Base-by-base conservation (phyloP, 2,888 invertebrate genomes). In the Rhagophthalmus giganteus region DNA sequence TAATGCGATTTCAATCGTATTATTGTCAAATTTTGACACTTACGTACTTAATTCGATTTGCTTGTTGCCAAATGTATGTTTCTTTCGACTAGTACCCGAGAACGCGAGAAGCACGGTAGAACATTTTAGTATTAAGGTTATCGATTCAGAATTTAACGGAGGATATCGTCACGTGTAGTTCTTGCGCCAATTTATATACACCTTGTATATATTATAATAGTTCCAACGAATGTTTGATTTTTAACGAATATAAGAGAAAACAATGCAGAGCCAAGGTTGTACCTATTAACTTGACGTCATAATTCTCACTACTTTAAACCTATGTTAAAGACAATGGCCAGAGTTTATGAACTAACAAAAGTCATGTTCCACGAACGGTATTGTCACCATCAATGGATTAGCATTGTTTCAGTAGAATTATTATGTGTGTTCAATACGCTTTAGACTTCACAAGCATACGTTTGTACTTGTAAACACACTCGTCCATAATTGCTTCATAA, bases 331-430 rank as follows among this genome's bases (percentile, higher is more conserved):
- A 49, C 48, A 49, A 49, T 49, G 25, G 33, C 46, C 30, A 27
- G 33, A 13, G 41, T 32, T 39, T 28, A 49, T 24, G 35, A 49
- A 49, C 41, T 16, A 3, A 16, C n/a, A n/a, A n/a, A 48, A 48
- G 40, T 48, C 48, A 48, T 48, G 39, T 49, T 49, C 48, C 31
- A 41, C 48, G 48, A 49, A 49, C 40, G 40, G 33, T 34, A 40
- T 40, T 47, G 47, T 47, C 47, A 40, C 47, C n/a, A 40, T 40
- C 47, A 25, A 8, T 27, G 47, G 40, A 27, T n/a, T 38, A 33
- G 33, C 32, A 47, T 47, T 47, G 47, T 47, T 47, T 47, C 40
- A 47, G 27, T 15, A 39, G 37, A 47, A 35, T 45, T 45, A 27
- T 45, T 45, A n/a, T 39, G 30, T 45, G 13, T 45, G 25, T 37